These are phyloP conservation scores for Ctenopoma kingsleyae DNA, from an alignment of 2,797 vertebrate species.

Conservation along the genomic window DNA sequence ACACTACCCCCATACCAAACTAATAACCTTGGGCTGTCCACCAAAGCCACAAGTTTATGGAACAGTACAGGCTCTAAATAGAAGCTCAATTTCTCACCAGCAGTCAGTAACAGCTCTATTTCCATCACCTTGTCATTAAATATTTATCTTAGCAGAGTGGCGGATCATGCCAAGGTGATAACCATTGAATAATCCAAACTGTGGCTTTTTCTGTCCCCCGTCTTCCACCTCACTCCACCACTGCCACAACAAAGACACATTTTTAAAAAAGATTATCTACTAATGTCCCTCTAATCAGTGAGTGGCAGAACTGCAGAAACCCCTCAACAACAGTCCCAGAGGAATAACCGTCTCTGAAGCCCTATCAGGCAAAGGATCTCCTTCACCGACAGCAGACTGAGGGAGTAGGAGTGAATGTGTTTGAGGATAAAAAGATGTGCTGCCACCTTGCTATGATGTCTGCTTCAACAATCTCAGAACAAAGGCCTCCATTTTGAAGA, in stretches of 20 bases:
- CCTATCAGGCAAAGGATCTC: slow-evolving; percentile 83
- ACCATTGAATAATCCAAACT: slow-evolving; percentile 80
- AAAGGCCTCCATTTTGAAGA: slow-evolving; percentile 78
- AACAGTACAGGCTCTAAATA: slow-evolving; percentile 80
- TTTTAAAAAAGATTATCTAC: slow-evolving; percentile 82
- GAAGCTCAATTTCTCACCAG: slow-evolving; percentile 81
- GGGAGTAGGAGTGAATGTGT: slow-evolving; percentile 67
- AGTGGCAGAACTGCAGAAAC: slow-evolving; percentile 74
- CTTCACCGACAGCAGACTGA: slow-evolving; percentile 71
- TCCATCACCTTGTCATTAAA: slow-evolving; percentile 85
- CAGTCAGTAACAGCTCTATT: slow-evolving; percentile 84
- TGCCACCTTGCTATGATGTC: slow-evolving; percentile 73
- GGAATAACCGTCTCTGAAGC: slow-evolving; percentile 82
- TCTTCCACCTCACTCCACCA: slow-evolving; percentile 30
- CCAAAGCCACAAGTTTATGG: slow-evolving; percentile 81
- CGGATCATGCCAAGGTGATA: slow-evolving; percentile 80
- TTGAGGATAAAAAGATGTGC: slow-evolving; percentile 78
- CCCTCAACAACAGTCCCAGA: slow-evolving; percentile 79
- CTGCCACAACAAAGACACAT: slow-evolving; percentile 69
- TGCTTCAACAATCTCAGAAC: slow-evolving; percentile 73
- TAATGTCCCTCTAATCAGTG: slow-evolving; percentile 86
- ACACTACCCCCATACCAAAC: slow-evolving; percentile 76
- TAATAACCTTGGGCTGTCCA: slow-evolving; percentile 87
- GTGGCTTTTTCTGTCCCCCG: slow-evolving; percentile 29
- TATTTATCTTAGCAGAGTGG: slow-evolving; percentile 82